Percentiles rank a stretch among this genome's conserved stretches.
phyloP scores from a whole-genome alignment of 2,113 vertebrate genomes.

The Dermatemys mawii region DNA sequence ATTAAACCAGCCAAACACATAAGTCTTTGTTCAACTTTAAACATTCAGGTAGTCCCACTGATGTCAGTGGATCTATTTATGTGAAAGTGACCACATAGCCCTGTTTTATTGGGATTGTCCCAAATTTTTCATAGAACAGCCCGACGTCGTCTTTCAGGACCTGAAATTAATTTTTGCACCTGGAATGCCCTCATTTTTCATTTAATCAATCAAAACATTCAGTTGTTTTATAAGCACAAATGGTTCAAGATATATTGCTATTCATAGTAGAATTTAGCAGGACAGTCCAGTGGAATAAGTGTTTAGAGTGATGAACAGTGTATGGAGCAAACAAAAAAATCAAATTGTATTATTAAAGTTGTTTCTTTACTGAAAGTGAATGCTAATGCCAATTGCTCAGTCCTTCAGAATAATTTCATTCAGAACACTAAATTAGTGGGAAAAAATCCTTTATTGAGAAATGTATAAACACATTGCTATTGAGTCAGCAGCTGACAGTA shows the following conservation, averaged over 20 bases:
- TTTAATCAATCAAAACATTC: background rate
- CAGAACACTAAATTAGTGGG: rapidly evolving
- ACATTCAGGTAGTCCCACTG: rapidly evolving
- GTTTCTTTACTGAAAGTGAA: background rate
- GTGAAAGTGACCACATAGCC: background rate
- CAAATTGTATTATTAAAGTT: background rate
- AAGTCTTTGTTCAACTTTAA: background rate
- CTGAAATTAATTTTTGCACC: background rate
- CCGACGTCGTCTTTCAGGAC: background rate
- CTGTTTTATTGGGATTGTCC: background rate
- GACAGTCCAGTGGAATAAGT: background rate
- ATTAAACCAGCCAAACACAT: rapidly evolving
- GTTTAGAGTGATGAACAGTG: background rate
- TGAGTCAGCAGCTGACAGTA: rapidly evolving
- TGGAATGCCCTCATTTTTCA: background rate
- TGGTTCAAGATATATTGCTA: background rate
- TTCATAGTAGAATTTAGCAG: background rate
- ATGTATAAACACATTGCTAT: rapidly evolving
- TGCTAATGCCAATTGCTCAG: rapidly evolving
- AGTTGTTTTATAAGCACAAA: background rate
- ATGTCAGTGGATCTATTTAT: background rate
- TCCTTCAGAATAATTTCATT: background rate
- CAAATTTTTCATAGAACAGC: background rate
- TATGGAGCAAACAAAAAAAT: background rate
- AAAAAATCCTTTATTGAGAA: rapidly evolving